These are phyloP conservation scores for Eupristina koningsbergeri DNA, from an alignment of 1,140 invertebrate species.

Conservation along the genomic window DNA sequence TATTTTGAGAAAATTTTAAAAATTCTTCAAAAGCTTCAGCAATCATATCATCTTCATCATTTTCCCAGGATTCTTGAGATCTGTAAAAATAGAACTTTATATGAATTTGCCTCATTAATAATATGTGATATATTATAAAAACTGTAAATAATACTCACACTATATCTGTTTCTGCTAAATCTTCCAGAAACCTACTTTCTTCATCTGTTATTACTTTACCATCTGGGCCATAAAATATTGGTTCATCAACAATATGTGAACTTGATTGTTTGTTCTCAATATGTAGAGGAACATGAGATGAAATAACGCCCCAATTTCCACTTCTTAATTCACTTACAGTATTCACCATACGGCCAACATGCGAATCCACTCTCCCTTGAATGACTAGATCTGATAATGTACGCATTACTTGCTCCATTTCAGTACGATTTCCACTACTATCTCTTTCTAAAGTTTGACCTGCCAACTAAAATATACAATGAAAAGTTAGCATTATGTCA, in stretches of 20 bases:
- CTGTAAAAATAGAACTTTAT: slow-evolving; percentile 38
- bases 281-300: slow-evolving; percentile 53
- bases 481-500: background rate
- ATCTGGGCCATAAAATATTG: slow-evolving; percentile 70
- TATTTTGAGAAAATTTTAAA: slow-evolving; percentile 59
- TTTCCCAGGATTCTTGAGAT: slow-evolving; percentile 53
- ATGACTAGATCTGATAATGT: slow-evolving; percentile 66
- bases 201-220: slow-evolving; percentile 68
- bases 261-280: slow-evolving; percentile 52
- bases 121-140: background rate
- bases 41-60: slow-evolving; percentile 64
- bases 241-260: slow-evolving; percentile 57
- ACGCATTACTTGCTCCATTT: slow-evolving; percentile 70
- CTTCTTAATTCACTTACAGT: slow-evolving; percentile 67
- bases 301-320: slow-evolving; percentile 65
- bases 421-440: slow-evolving; percentile 61
- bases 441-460: slow-evolving; percentile 69
- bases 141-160: slow-evolving; percentile 52
- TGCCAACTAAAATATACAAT: slow-evolving; percentile 58
- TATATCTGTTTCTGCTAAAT: slow-evolving; percentile 56
- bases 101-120: background rate
- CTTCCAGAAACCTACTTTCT: slow-evolving; percentile 68
- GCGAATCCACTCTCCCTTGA: slow-evolving; percentile 62
- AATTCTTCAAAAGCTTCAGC: slow-evolving; percentile 68
- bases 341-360: slow-evolving; percentile 67